Evolutionary conservation across 2,888 invertebrate species (phyloP).

Genomic region (Blomia tropicalis): DNA sequence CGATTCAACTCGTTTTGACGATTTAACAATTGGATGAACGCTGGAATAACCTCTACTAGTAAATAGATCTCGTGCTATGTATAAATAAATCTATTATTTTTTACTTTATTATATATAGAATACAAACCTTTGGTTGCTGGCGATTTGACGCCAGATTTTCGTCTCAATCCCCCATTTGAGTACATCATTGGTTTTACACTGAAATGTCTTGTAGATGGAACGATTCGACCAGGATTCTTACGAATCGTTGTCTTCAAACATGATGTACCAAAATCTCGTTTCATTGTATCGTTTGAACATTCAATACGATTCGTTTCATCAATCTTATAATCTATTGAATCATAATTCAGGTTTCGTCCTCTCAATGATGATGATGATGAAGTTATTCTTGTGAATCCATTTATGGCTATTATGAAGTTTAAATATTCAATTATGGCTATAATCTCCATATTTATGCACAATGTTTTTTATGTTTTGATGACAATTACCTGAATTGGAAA

Average conservation of each 20-base stretch:
- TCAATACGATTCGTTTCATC: too few species aligned
- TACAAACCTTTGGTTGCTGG: background rate
- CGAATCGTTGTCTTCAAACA: background rate
- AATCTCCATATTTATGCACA: too few species aligned
- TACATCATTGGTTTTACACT: background rate
- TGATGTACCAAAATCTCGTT: background rate
- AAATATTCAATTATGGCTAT: too few species aligned
- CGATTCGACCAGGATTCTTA: background rate
- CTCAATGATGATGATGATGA: background rate
- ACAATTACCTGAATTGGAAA: too few species aligned
- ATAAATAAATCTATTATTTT: background rate
- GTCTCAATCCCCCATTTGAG: background rate
- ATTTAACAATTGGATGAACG: background rate
- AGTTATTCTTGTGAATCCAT: too few species aligned
- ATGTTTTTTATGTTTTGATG: too few species aligned
- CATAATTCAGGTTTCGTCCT: too few species aligned
- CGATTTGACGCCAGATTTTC: background rate
- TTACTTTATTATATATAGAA: too few species aligned
- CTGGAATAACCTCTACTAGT: constrained; percentile 9
- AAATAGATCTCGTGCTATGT: background rate
- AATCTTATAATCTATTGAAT: too few species aligned
- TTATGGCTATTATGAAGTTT: too few species aligned
- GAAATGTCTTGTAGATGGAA: background rate
- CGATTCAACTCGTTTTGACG: too few species aligned
- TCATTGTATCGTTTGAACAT: background rate